Percentiles rank a stretch among this genome's conserved stretches.
These are phyloP conservation scores for Esperia sulphurella DNA, from an alignment of 2,888 invertebrate genomes.

Conservation along the genomic window DNA sequence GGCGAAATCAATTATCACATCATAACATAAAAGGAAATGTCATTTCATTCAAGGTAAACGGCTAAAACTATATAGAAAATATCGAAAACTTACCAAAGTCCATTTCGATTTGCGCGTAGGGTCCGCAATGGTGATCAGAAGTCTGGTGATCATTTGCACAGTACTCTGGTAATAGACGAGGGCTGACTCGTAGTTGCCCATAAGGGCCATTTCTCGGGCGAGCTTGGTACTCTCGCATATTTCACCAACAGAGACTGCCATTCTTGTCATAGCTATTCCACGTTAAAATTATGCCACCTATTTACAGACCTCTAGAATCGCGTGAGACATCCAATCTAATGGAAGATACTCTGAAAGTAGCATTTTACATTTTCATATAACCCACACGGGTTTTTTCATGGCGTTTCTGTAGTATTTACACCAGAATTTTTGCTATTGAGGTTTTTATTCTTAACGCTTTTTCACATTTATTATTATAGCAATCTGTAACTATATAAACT, in stretches of 20 bases:
- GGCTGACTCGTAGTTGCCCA: conserved; percentile 97
- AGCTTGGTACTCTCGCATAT: conserved; percentile 96
- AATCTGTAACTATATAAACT: too few species aligned
- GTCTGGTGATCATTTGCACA: conserved; percentile 92
- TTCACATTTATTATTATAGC: too few species aligned
- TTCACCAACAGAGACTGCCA: conserved; percentile 94
- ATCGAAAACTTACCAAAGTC: conserved; percentile 87
- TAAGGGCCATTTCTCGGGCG: conserved; percentile 96
- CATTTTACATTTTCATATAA: conserved; percentile 57
- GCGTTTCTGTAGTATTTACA: too few species aligned
- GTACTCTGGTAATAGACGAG: conserved; percentile 96
- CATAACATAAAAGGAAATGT: conserved; percentile 68
- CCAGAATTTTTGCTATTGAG: too few species aligned
- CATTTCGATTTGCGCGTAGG: conserved; percentile 91
- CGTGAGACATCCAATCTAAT: conserved; percentile 50
- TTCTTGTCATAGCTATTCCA: conserved; percentile 82
- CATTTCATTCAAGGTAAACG: conserved; percentile 58
- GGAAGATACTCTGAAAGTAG: conserved; percentile 39
- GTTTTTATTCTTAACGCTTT: too few species aligned
- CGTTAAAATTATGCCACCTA: conserved; percentile 32
- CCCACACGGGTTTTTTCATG: neutral
- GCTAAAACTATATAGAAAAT: conserved; percentile 26
- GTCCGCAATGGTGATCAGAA: conserved; percentile 89
- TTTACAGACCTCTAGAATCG: conserved; percentile 38
- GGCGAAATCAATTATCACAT: conserved; percentile 55